phyloP scores from a whole-genome alignment of 2,888 invertebrate genomes.

The Drosophila ochracea region DNA sequence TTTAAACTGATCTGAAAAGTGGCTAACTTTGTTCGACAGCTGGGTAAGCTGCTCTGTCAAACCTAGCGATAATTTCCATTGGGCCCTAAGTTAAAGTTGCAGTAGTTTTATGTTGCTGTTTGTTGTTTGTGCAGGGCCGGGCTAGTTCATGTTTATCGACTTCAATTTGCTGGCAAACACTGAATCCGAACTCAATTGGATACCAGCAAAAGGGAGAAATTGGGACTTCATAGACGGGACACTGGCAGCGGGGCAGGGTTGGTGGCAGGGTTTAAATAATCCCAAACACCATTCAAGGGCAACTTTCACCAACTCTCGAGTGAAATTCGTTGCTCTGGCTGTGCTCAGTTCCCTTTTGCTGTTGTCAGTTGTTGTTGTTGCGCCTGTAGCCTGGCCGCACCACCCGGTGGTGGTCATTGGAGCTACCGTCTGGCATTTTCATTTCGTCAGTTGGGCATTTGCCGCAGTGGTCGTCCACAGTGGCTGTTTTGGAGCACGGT shows the following conservation, averaged over 20 bases:
- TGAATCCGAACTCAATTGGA: constrained; percentile 63
- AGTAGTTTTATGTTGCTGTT: constrained; percentile 25
- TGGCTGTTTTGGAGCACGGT: constrained; percentile 62
- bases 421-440: constrained; percentile 70
- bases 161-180: constrained; percentile 73
- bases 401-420: constrained; percentile 51
- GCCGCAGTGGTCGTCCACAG: constrained; percentile 73
- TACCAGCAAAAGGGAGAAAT: constrained; percentile 24
- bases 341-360: constrained; percentile 28
- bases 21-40: background rate
- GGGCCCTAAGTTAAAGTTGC: constrained; percentile 11
- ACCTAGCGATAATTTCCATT: background rate
- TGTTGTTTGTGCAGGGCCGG: constrained; percentile 15
- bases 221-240: constrained; percentile 26
- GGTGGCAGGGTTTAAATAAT: constrained; percentile 48
- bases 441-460: constrained; percentile 65
- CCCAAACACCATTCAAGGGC: constrained; percentile 79
- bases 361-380: constrained; percentile 22
- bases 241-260: background rate
- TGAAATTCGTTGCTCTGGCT: constrained; percentile 50
- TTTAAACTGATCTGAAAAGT: background rate
- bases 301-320: constrained; percentile 77
- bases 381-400: constrained; percentile 14
- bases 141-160: constrained; percentile 66
- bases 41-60: background rate